phyloP scores from a whole-genome alignment of 2,797 vertebrate species.

The Sebastes aleutianus region DNA sequence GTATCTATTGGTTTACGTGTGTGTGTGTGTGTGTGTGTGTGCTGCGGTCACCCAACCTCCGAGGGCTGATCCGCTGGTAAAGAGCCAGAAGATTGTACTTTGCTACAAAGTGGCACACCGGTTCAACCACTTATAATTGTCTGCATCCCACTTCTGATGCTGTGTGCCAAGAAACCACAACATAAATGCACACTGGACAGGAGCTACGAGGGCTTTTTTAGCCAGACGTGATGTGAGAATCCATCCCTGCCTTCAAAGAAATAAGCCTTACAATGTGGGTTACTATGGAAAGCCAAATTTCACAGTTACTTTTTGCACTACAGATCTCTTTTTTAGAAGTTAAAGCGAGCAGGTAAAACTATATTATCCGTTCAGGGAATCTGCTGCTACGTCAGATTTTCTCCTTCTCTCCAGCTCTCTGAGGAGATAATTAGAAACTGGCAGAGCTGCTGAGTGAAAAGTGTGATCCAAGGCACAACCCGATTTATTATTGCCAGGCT shows the following conservation, averaged over 20 bases:
- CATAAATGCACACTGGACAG: not conserved
- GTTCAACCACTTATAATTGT: slow-evolving; percentile 11
- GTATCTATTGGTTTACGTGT: not conserved
- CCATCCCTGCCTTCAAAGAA: not conserved
- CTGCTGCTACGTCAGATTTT: slow-evolving; percentile 38
- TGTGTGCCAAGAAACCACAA: slow-evolving; percentile 8
- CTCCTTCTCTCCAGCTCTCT: slow-evolving; percentile 13
- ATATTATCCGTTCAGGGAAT: slow-evolving; percentile 37
- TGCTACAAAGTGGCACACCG: not conserved
- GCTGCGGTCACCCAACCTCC: not conserved
- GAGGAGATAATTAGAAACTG: slow-evolving; percentile 63
- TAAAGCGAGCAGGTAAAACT: slow-evolving; percentile 41
- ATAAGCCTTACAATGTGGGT: not conserved
- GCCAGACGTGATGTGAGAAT: not conserved
- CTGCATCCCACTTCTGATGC: not conserved
- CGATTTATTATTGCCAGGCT: slow-evolving; percentile 40
- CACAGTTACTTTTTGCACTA: not conserved
- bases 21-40: not conserved
- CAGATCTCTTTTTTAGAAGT: slow-evolving; percentile 23
- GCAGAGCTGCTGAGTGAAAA: slow-evolving; percentile 53
- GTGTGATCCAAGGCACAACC: slow-evolving; percentile 51
- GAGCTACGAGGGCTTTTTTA: not conserved
- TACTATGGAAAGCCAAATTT: not conserved
- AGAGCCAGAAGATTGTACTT: slow-evolving; percentile 8
- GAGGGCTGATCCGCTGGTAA: not conserved